Evolutionary conservation across 1,140 invertebrate genomes (phyloP), one percentile per base, ranked within the genome.

Genomic region (Oryzaephilus surinamensis): DNA sequence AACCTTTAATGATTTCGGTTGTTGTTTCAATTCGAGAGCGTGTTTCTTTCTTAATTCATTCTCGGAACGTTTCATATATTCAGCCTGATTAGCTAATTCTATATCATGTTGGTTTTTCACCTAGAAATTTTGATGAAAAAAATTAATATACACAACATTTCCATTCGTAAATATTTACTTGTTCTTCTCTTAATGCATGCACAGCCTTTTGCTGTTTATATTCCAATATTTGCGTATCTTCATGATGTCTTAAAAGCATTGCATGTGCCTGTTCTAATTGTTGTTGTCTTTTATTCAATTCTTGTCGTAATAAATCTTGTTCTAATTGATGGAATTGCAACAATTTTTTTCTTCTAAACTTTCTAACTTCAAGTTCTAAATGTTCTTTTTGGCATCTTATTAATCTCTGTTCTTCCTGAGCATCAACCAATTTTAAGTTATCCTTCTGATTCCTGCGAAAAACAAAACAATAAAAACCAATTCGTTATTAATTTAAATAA

Each of bases 1-100:
- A n/a, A n/a, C n/a, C n/a, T 96, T 98, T 41, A 99, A 75, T 70
- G 94, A 97, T 68, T 97, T 95, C 15, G 97, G 96, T 67, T 98
- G 94, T 61, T 98, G 94, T 62, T 97, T 97, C 24, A 96, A 74
- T 68, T 99, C 93, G 31, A 96, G 63, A 13, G 93, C 91, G 67
- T 99, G 97, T 59, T 97, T 97, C 62, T 98, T 97, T 39, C 86
- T 73, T 51, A 97, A 71, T 60, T 99, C 95, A 45, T 87, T 77
- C 59, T 97, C 84, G 3, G 91, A 81, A 38, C 93, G 75, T 55
- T 82, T 75, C 77, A 93, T 97, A 62, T 99, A 99, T 58, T 98
- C 95, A 52, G 91, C 83, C 67, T 98, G 85, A 74, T 98, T 98
- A 43, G 81, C 78, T 53, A 96, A 68, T 67, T 99, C 96, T 3